Conservation (phyloP, 2,888 invertebrate species). For the Lepidocyrtoides sp. region DNA sequence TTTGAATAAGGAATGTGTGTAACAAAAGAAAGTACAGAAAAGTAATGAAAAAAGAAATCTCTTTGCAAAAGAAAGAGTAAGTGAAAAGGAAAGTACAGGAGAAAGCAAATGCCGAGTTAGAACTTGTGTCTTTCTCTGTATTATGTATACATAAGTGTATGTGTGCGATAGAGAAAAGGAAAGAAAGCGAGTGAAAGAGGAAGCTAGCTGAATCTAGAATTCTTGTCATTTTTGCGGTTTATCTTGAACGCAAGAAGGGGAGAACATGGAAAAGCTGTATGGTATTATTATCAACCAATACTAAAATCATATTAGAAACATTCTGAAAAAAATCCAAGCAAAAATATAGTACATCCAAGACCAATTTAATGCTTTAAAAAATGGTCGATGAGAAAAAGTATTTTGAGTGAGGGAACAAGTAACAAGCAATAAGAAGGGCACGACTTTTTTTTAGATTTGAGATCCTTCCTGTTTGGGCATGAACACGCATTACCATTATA, state of each 20-base stretch:
- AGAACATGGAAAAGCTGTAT: slow-evolving; percentile 47
- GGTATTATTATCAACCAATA: neutral
- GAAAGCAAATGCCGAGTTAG: neutral
- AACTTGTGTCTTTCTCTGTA: neutral
- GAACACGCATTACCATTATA: neutral
- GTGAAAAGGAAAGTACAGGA: slow-evolving; percentile 18
- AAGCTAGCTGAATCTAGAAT: slow-evolving; percentile 50
- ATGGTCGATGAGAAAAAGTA: neutral
- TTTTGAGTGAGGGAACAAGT: neutral
- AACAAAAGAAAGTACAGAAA: slow-evolving; percentile 21
- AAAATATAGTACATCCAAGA: neutral
- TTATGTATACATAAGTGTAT: neutral
- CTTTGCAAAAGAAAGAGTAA: slow-evolving; percentile 1
- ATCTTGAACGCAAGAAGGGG: slow-evolving; percentile 55
- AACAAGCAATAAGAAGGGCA: neutral
- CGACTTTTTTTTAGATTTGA: neutral
- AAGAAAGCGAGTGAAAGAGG: slow-evolving; percentile 17
- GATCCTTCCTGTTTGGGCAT: slow-evolving; percentile 1
- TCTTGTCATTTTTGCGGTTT: slow-evolving; percentile 76
- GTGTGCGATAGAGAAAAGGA: neutral
- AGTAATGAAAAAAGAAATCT: neutral
- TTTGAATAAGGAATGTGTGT: slow-evolving; percentile 18
- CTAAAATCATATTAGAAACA: neutral
- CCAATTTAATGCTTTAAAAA: neutral
- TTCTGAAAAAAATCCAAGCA: neutral